Evolutionary conservation across 1,140 invertebrate species (phyloP).

Genomic region (Papilio xuthus): DNA sequence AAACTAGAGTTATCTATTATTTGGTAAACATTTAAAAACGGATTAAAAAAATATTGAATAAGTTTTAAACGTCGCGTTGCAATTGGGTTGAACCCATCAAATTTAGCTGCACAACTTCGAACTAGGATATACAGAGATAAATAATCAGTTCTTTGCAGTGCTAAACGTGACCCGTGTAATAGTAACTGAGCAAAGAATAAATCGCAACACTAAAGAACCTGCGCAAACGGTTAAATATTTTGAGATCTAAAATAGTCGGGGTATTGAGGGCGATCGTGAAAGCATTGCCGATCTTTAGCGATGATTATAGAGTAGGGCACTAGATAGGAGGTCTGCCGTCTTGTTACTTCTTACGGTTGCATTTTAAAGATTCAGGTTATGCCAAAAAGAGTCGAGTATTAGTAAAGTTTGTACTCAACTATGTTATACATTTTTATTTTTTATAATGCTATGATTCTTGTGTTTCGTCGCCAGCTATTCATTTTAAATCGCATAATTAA

Average conservation of each 20-base stretch:
- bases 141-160: not conserved
- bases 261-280: conserved; percentile 34
- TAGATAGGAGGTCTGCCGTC: conserved; percentile 1
- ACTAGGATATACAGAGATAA: not conserved
- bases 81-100: no score
- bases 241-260: conserved; percentile 25
- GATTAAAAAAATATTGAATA: not conserved
- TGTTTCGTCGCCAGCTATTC: not conserved
- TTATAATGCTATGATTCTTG: not conserved
- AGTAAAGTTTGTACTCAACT: not conserved
- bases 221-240: conserved; percentile 27
- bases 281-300: conserved; percentile 27
- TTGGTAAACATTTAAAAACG: not conserved
- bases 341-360: conserved; percentile 8
- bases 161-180: conserved; percentile 12
- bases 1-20: not conserved
- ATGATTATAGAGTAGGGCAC: conserved; percentile 29
- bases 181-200: conserved; percentile 2
- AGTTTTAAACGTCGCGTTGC: not conserved
- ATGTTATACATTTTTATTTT: not conserved
- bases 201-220: conserved; percentile 24
- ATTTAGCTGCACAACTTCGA: not conserved
- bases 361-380: conserved; percentile 23
- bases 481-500: not conserved
- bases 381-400: not conserved